phyloP scores from a whole-genome alignment of 2,113 vertebrate species.

The Pomatostomus ruficeps region DNA sequence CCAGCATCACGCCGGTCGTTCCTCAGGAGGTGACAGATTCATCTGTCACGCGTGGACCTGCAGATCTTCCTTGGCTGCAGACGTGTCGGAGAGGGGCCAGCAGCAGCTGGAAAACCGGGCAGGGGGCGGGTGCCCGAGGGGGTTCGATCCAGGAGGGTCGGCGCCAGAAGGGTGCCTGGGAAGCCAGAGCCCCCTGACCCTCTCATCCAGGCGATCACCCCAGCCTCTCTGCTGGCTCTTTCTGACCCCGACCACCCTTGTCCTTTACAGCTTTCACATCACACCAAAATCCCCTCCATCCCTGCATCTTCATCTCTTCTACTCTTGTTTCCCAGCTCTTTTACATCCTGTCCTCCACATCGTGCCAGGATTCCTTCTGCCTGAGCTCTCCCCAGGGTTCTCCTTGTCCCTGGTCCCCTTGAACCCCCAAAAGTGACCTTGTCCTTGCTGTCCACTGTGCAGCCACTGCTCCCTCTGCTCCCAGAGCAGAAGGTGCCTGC shows the following conservation, averaged over 20 bases:
- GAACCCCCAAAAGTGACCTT: accelerated
- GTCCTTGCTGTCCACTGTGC: background rate
- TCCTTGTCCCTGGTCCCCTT: background rate
- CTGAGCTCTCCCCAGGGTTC: background rate
- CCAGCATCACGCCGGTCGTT: background rate
- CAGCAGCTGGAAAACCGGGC: background rate
- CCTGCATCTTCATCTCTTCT: accelerated
- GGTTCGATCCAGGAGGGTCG: too few species aligned
- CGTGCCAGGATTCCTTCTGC: background rate
- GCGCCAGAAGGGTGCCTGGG: background rate
- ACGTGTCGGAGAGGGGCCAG: background rate
- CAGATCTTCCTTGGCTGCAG: background rate
- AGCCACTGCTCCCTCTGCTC: background rate
- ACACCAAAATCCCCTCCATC: accelerated
- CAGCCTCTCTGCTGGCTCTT: background rate
- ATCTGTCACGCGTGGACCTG: background rate
- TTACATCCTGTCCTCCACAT: background rate
- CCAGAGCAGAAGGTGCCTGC: background rate
- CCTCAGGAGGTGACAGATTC: background rate
- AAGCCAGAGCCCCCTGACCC: background rate
- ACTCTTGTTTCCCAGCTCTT: background rate
- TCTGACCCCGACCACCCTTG: background rate
- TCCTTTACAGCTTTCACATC: background rate
- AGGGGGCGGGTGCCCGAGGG: too few species aligned
- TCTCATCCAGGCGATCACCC: background rate